phyloP scores from a whole-genome alignment of 2,888 invertebrate genomes.

The Polylopha cassiicola region DNA sequence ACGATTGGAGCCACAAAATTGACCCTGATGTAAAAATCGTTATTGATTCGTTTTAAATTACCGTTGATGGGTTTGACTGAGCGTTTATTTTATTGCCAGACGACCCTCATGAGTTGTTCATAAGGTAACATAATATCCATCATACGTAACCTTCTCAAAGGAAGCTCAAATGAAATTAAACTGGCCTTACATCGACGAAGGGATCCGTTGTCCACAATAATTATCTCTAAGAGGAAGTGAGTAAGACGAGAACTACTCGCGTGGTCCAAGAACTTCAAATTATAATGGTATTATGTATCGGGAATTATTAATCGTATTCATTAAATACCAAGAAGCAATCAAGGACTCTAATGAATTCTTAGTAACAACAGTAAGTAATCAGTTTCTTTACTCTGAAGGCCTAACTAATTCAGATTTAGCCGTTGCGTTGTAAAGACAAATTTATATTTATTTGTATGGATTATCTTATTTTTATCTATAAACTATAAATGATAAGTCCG shows the following conservation, averaged over 20 bases:
- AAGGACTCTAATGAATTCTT: no score
- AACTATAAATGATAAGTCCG: no score
- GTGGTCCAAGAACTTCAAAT: constrained; percentile 28
- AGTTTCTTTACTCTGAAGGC: no score
- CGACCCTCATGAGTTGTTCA: constrained; percentile 22
- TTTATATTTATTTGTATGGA: no score
- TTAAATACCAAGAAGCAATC: no score
- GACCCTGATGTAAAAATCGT: no score
- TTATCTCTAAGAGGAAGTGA: constrained; percentile 58
- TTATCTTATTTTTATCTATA: no score
- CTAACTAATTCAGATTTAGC: no score
- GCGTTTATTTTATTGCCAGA: constrained; percentile 8
- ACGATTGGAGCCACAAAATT: no score
- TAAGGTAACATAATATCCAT: constrained; percentile 44
- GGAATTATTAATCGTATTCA: no score
- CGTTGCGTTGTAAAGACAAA: no score
- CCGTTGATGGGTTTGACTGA: constrained; percentile 10
- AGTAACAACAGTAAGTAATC: no score
- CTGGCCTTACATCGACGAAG: constrained; percentile 68
- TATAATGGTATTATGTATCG: background rate
- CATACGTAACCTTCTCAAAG: constrained; percentile 47
- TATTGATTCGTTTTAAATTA: constrained; percentile 17
- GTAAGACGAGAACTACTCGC: constrained; percentile 44
- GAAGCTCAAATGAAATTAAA: constrained; percentile 67
- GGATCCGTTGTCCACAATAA: constrained; percentile 64